phyloP scores from a whole-genome alignment of 2,888 invertebrate species.

The Candidula unifasciata region DNA sequence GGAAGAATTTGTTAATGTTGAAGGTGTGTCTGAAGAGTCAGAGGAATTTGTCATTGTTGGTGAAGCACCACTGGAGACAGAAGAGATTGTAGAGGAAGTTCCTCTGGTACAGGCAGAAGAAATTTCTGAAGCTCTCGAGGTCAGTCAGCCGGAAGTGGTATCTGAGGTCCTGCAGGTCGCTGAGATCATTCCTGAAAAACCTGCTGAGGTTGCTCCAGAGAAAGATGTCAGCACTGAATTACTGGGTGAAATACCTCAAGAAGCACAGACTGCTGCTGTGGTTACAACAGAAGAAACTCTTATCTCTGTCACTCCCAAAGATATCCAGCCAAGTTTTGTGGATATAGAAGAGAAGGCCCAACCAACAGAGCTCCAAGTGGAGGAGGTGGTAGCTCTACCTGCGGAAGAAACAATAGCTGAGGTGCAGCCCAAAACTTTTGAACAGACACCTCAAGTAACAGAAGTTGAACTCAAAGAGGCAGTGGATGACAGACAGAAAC shows the following conservation, averaged over 20 bases:
- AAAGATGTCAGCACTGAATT: slow-evolving; percentile 44
- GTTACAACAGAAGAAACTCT: slow-evolving; percentile 23
- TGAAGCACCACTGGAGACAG: slow-evolving; percentile 10
- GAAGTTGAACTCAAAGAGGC: slow-evolving; percentile 49
- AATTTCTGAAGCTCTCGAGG: slow-evolving; percentile 40
- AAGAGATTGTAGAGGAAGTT: slow-evolving; percentile 49
- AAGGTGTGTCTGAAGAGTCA: slow-evolving; percentile 45
- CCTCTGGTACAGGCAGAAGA: slow-evolving; percentile 33
- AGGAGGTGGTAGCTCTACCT: slow-evolving; percentile 49
- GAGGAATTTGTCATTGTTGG: slow-evolving; percentile 49
- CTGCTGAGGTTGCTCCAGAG: slow-evolving; percentile 40
- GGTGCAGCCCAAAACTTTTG: slow-evolving; percentile 37
- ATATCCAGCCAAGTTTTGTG: slow-evolving; percentile 35
- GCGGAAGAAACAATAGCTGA: slow-evolving; percentile 47
- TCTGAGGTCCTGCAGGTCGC: slow-evolving; percentile 30
- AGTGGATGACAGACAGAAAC: slow-evolving; percentile 50
- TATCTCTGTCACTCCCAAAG: slow-evolving; percentile 36
- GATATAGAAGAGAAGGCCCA: slow-evolving; percentile 54
- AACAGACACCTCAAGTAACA: slow-evolving; percentile 48
- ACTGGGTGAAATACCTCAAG: slow-evolving; percentile 44
- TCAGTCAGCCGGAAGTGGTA: slow-evolving; percentile 37
- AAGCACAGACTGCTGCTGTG: neutral
- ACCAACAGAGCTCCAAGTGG: slow-evolving; percentile 48
- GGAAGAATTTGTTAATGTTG: slow-evolving; percentile 36
- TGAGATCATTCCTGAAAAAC: slow-evolving; percentile 42